These are phyloP conservation scores for Tipula vernalis DNA, from an alignment of 2,888 invertebrate genomes.

Conservation along the genomic window DNA sequence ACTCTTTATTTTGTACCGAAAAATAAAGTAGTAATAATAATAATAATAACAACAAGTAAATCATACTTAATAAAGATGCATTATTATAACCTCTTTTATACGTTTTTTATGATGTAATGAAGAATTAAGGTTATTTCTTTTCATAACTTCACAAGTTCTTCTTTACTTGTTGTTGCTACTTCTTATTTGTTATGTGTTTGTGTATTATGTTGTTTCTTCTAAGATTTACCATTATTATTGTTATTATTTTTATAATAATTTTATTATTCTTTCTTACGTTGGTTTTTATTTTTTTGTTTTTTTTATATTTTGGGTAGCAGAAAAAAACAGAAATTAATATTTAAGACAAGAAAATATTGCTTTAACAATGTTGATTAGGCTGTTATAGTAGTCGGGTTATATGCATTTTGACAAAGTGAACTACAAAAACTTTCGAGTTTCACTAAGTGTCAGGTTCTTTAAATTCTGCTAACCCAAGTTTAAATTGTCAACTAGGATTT, in stretches of 20 bases:
- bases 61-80: conserved; percentile 4
- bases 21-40: not conserved
- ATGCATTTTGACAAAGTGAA: not conserved
- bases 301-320: not conserved
- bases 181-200: not conserved
- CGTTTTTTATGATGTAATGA: not conserved
- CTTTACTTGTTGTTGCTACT: not conserved
- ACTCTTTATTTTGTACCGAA: not conserved
- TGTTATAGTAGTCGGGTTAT: not conserved
- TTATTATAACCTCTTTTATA: conserved; percentile 4
- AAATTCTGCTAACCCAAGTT: too few relatives aligned
- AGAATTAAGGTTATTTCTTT: conserved; percentile 4
- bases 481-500: too few relatives aligned
- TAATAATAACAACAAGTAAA: not conserved
- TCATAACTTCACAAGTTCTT: not conserved
- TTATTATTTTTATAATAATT: not conserved
- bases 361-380: not conserved
- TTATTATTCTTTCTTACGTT: not conserved
- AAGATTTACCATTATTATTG: not conserved
- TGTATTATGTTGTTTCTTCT: not conserved
- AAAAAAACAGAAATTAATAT: not conserved
- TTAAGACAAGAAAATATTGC: not conserved
- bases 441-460: too few relatives aligned
- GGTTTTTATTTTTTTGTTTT: not conserved
- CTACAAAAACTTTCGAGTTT: too few relatives aligned